Evolutionary conservation across 2,888 invertebrate species (phyloP).

Genomic region (Minunthozetes semirufus): DNA sequence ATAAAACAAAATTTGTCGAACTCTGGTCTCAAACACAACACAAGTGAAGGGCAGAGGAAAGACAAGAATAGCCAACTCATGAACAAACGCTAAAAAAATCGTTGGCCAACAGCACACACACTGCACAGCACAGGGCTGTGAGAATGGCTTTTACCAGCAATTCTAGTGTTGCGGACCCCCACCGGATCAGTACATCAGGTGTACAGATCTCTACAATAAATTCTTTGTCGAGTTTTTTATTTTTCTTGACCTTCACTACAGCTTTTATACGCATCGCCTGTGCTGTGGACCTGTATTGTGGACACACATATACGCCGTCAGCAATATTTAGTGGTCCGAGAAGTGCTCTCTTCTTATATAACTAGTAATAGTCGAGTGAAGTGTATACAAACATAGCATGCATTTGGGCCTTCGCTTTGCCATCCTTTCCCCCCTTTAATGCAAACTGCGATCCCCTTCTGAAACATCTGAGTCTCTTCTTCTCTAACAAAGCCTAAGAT

Average conservation of each 20-base stretch:
- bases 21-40: slow-evolving; percentile 21
- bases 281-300: slow-evolving; percentile 19
- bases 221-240: slow-evolving; percentile 30
- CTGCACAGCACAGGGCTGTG: too few relatives aligned
- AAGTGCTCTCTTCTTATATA: slow-evolving; percentile 23
- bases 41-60: slow-evolving; percentile 4
- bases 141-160: not conserved
- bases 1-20: slow-evolving; percentile 14
- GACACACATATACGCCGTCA: too few relatives aligned
- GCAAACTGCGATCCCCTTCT: slow-evolving; percentile 29
- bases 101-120: slow-evolving; percentile 17
- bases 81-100: not conserved
- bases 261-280: slow-evolving; percentile 1
- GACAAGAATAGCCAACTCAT: slow-evolving; percentile 30
- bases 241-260: slow-evolving; percentile 29
- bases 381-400: slow-evolving; percentile 26
- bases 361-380: slow-evolving; percentile 3
- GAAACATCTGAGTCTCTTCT: too few relatives aligned
- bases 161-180: slow-evolving; percentile 20
- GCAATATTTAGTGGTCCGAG: slow-evolving; percentile 30
- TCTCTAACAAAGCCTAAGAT: slow-evolving; percentile 21
- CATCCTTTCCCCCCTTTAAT: slow-evolving; percentile 32
- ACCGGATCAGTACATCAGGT: slow-evolving; percentile 24
- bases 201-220: slow-evolving; percentile 24
- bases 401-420: slow-evolving; percentile 20